These are phyloP conservation scores for Hystrix cristata DNA, from an alignment of 2,113 vertebrate genomes.

Conservation along the genomic window DNA sequence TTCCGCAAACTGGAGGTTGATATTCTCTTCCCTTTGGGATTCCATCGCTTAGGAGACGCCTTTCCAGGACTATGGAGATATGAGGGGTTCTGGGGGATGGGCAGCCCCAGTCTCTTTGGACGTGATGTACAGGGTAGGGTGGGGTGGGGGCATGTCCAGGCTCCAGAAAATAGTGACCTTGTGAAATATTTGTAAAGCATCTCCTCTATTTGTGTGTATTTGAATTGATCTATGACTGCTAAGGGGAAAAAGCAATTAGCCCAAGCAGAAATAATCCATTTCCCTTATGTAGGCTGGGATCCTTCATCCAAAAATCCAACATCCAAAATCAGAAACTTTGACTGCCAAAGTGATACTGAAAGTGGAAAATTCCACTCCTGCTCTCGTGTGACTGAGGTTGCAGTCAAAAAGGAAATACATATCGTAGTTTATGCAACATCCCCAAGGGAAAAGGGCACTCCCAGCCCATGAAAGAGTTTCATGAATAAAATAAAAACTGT, in stretches of 20 bases:
- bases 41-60: neutral
- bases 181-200: neutral
- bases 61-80: neutral
- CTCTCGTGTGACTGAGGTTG: neutral
- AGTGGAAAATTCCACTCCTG: neutral
- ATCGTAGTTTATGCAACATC: neutral
- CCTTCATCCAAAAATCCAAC: neutral
- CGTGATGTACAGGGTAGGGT: neutral
- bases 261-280: constrained; percentile 2
- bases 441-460: neutral
- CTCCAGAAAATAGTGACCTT: neutral
- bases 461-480: neutral
- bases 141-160: neutral
- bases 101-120: neutral
- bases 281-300: neutral
- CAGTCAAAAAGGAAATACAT: neutral
- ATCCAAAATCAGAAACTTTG: neutral
- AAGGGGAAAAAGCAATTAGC: neutral
- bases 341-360: neutral
- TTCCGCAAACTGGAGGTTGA: neutral
- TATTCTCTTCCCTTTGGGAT: neutral
- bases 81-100: no score
- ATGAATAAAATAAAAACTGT: neutral
- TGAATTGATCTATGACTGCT: neutral
- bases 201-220: neutral